Conservation (phyloP, 2,113 vertebrate genomes). For the Peromyscus polionotus region DNA sequence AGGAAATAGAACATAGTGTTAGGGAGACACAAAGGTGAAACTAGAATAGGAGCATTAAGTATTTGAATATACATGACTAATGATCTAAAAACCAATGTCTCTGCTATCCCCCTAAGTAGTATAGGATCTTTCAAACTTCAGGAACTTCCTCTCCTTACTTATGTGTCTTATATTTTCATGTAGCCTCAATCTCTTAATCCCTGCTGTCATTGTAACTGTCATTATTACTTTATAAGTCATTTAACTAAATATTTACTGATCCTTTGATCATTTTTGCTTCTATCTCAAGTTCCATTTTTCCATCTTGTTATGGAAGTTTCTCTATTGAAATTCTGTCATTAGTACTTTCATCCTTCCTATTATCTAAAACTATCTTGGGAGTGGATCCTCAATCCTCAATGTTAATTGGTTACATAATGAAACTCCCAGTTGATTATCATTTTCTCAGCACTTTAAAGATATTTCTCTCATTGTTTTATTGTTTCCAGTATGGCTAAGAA, state of each 20-base stretch:
- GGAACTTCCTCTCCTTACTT: slow-evolving; percentile 1
- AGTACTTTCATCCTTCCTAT: slow-evolving; percentile 14
- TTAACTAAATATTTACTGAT: slow-evolving; percentile 38
- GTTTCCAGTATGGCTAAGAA: slow-evolving; percentile 35
- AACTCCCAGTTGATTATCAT: neutral
- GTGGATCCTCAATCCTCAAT: neutral
- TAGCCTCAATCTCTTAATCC: slow-evolving; percentile 18
- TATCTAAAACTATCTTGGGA: neutral
- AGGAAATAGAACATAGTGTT: neutral
- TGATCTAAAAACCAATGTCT: slow-evolving; percentile 33
- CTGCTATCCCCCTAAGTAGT: neutral
- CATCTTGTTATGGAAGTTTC: slow-evolving; percentile 23
- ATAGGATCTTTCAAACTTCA: slow-evolving; percentile 45
- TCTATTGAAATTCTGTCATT: neutral
- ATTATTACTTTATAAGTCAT: slow-evolving; percentile 34
- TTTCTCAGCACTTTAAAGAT: slow-evolving; percentile 33
- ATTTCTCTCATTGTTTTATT: neutral
- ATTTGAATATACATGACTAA: slow-evolving; percentile 38
- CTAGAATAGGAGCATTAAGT: neutral
- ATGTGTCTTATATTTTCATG: slow-evolving; percentile 46
- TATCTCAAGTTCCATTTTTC: slow-evolving; percentile 37
- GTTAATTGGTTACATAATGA: slow-evolving; percentile 7
- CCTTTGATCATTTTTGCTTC: slow-evolving; percentile 36
- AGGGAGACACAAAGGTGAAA: neutral
- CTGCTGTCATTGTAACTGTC: neutral